These are phyloP conservation scores for Drosophila setosimentum DNA, from an alignment of 2,888 invertebrate species.

Conservation along the genomic window DNA sequence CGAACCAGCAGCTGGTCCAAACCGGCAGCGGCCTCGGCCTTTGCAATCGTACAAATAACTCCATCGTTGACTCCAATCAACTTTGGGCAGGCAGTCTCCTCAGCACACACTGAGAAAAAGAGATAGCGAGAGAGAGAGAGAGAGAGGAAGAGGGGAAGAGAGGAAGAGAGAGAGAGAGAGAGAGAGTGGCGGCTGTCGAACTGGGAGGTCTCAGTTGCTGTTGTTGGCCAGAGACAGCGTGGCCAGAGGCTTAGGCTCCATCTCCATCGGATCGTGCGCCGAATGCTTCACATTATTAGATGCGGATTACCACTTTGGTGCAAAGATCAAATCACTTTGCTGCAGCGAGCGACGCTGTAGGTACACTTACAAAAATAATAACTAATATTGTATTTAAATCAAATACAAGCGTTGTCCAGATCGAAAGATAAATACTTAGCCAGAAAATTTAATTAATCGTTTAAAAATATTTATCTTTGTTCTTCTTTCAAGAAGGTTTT, in stretches of 20 bases:
- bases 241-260: slow-evolving; percentile 35
- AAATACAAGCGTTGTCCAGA: background rate
- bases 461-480: background rate
- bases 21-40: slow-evolving; percentile 37
- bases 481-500: background rate
- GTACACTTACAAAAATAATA: slow-evolving; percentile 34
- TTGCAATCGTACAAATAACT: slow-evolving; percentile 81
- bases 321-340: slow-evolving; percentile 81
- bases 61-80: slow-evolving; percentile 82
- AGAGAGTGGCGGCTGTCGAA: slow-evolving; percentile 34
- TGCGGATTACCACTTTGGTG: slow-evolving; percentile 81
- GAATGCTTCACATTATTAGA: slow-evolving; percentile 83
- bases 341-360: slow-evolving; percentile 63
- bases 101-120: background rate
- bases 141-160: background rate
- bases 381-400: background rate
- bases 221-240: slow-evolving; percentile 25
- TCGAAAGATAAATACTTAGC: background rate
- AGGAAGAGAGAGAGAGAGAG: background rate
- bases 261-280: slow-evolving; percentile 76
- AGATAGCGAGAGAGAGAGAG: background rate
- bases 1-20: slow-evolving; percentile 45
- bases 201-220: slow-evolving; percentile 68
- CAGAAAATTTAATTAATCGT: background rate
- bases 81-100: slow-evolving; percentile 51